phyloP scores from a whole-genome alignment of 2,888 invertebrate species.

The Globia sparganii region DNA sequence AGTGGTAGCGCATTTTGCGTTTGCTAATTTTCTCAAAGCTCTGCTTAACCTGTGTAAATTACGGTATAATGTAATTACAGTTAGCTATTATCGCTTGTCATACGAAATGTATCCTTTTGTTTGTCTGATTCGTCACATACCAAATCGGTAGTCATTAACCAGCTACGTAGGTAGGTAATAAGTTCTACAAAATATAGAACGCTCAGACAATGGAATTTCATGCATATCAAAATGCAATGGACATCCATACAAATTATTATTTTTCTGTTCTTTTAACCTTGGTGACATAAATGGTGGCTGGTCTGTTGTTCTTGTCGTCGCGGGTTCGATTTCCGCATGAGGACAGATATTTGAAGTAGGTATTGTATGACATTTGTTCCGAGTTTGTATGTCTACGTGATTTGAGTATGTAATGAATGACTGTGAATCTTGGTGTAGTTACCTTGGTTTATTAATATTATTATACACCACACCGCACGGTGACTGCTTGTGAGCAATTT shows the following conservation, averaged over 20 bases:
- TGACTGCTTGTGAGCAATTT: not conserved
- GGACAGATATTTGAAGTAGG: constrained; percentile 51
- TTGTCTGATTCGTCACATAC: constrained; percentile 27
- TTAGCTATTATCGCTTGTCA: not conserved
- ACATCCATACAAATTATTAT: constrained; percentile 17
- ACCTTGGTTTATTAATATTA: constrained; percentile 19
- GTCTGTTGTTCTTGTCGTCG: constrained; percentile 33
- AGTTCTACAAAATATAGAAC: constrained; percentile 1
- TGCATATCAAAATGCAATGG: not conserved
- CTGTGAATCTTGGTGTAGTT: constrained; percentile 3
- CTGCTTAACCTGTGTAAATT: not conserved
- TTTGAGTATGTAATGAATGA: constrained; percentile 28
- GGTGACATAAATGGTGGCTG: constrained; percentile 23
- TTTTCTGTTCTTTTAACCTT: constrained; percentile 52
- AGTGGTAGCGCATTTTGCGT: not conserved
- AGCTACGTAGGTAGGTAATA: not conserved
- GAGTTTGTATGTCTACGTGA: constrained; percentile 45
- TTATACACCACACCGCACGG: not conserved
- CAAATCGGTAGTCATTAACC: not conserved
- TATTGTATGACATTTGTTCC: constrained; percentile 47
- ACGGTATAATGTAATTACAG: not conserved
- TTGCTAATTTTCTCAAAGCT: not conserved
- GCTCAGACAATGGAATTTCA: constrained; percentile 2
- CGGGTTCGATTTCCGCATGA: constrained; percentile 52
- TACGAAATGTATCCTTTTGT: constrained; percentile 17